phyloP scores from a whole-genome alignment of 2,113 vertebrate genomes.

The Jaculus jaculus region DNA sequence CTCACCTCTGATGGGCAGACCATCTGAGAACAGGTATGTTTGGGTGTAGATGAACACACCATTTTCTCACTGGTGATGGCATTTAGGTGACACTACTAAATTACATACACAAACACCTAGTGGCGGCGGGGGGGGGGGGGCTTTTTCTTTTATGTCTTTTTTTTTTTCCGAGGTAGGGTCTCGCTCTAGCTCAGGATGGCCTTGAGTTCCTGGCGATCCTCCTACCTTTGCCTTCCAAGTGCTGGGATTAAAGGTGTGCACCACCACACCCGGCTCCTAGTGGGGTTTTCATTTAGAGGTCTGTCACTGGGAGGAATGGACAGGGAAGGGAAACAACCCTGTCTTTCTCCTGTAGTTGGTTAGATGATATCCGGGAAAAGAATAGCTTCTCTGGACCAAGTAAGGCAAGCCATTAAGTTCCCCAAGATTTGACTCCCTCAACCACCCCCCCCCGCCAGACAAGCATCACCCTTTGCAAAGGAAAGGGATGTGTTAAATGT shows the following conservation, averaged over 20 bases:
- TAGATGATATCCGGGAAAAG: background rate
- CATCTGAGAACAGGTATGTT: background rate
- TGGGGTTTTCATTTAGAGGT: background rate
- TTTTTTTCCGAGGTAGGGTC: no score
- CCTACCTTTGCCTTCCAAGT: no score
- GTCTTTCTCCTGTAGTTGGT: background rate
- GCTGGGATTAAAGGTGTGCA: no score
- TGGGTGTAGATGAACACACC: background rate
- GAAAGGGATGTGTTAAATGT: no score
- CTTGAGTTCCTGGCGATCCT: no score
- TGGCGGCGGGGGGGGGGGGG: no score
- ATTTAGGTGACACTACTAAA: background rate
- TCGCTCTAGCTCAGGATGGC: no score
- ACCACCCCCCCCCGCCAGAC: no score
- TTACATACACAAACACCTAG: no score
- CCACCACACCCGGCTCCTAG: no score
- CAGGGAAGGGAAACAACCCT: background rate
- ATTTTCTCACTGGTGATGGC: background rate
- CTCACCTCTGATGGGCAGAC: background rate
- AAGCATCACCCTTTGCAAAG: background rate
- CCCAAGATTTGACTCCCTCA: background rate
- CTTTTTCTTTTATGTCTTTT: background rate
- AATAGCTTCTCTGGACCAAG: background rate
- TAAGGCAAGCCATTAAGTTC: background rate
- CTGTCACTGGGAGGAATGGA: background rate